A percentile compares a stretch with the other conserved stretches of the same genome.
phyloP scores from a whole-genome alignment of 1,140 invertebrate species.

The Drosophila sturtevanti region DNA sequence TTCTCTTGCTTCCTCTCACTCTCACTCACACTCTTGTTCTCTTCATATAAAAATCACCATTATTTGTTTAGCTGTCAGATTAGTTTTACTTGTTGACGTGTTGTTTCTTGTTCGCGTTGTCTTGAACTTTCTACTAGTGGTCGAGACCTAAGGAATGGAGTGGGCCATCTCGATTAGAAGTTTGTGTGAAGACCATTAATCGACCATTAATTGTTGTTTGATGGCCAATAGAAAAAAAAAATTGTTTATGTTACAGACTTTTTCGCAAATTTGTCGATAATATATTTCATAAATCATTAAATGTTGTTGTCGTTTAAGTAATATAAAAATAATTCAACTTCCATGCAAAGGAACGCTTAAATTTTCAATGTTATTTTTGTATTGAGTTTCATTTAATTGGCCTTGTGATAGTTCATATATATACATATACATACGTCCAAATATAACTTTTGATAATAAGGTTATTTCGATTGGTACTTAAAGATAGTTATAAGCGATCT shows the following conservation, averaged over 20 bases:
- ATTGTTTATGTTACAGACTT: not conserved
- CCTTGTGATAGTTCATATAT: too few species aligned
- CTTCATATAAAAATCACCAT: conserved; percentile 54
- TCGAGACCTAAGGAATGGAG: not conserved
- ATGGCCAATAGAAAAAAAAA: not conserved
- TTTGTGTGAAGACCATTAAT: conserved; percentile 16
- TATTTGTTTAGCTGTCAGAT: conserved; percentile 75
- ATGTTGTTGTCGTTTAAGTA: not conserved
- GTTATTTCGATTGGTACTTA: too few species aligned
- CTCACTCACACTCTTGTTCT: not conserved
- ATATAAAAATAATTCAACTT: not conserved
- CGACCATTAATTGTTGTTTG: conserved; percentile 13
- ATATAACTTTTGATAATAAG: too few species aligned
- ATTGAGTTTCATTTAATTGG: too few species aligned
- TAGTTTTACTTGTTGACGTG: conserved; percentile 71
- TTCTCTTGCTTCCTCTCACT: not conserved
- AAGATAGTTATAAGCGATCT: too few species aligned
- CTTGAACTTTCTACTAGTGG: conserved; percentile 22
- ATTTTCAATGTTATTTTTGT: not conserved
- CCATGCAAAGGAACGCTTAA: not conserved
- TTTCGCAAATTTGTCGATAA: conserved; percentile 2
- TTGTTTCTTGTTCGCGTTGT: conserved; percentile 42
- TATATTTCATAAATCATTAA: not conserved
- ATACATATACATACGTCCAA: too few species aligned
- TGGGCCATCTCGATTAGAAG: conserved; percentile 11